These are phyloP conservation scores for Eurypyga helias DNA, from an alignment of 2,113 vertebrate species.

Conservation along the genomic window DNA sequence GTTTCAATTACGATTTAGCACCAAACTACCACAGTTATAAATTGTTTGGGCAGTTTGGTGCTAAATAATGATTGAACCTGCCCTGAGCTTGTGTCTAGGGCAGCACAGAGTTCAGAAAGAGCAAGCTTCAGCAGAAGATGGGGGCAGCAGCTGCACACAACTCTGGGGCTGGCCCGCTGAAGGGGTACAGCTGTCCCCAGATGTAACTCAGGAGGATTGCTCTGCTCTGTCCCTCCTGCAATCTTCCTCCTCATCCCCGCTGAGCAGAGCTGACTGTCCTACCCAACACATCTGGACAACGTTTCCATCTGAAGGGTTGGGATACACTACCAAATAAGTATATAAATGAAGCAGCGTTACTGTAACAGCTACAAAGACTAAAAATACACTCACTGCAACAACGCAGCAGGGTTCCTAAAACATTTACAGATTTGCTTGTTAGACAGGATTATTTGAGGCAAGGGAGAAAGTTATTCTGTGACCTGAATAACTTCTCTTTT, in stretches of 20 bases:
- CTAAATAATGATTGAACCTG: not conserved
- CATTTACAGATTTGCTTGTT: conserved; percentile 12
- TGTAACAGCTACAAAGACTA: conserved; percentile 32
- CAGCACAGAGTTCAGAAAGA: not conserved
- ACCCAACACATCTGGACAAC: conserved; percentile 24
- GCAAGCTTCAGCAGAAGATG: not conserved
- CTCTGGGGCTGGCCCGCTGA: not conserved
- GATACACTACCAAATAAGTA: conserved; percentile 56
- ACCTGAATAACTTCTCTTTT: not conserved
- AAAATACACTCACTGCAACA: conserved; percentile 43
- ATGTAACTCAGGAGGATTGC: not conserved
- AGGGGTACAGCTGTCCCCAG: not conserved
- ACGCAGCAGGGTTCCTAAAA: not conserved
- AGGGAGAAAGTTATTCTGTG: not conserved
- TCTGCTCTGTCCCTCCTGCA: not conserved
- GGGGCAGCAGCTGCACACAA: not conserved
- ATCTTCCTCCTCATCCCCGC: not conserved
- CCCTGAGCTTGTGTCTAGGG: not conserved
- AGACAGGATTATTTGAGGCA: not conserved
- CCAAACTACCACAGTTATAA: not conserved
- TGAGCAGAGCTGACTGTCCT: conserved; percentile 2
- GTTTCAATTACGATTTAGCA: not conserved
- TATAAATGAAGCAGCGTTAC: conserved; percentile 23
- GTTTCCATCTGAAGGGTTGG: conserved; percentile 44
- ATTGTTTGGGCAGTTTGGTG: too few relatives aligned